Base-by-base conservation (phyloP, 2,888 invertebrate genomes). In the Metopia argyrocephala region DNA sequence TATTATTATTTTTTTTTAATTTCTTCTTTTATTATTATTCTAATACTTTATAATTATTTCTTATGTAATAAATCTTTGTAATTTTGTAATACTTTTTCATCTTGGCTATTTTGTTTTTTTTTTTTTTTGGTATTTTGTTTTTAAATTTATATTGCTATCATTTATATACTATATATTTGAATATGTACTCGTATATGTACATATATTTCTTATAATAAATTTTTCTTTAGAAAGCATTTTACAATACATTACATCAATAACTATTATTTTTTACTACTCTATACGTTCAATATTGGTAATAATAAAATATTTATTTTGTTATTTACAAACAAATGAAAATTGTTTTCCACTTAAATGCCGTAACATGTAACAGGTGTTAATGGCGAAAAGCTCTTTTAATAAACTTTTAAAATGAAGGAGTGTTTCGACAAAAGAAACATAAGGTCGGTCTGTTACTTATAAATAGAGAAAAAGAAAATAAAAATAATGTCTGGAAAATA, bases 201-300 rank as follows among this genome's bases (percentile, higher is more conserved):
- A 12, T 38, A 12, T 38, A 38, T 15, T 38, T 15, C 12, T 31
- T 38, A 6, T 12, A 38, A 12, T 38, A 12, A 21, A 28, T 27
- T 46, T 45, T 45, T 64, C 7, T 59, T 78, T 50, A 50, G 15
- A 48, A 59, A 71, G 71, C 65, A 3, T 25, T 71, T 54, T 61
- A 48, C 54, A 54, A 59, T 50, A 69, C 31, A 57, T 69, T 69
- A 70, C 59, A 70, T 69, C 52, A 69, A 65, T 54, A 52, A 57
- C 27, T 57, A 54, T 18, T 48, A 38, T 62, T 56, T 12, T 61
- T 27, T 54, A 20, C 61, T 64, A 56, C 9, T 50, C 18, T 31
- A 12, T 38, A 15, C 15, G 38, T 38, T 38, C 15, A 15, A 38
- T 38, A n/a, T n/a, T n/a, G n/a, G n/a, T 38, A 38, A 57, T 48